Evolutionary conservation across 2,888 invertebrate species (phyloP).

Genomic region (Petrolisthes cinctipes): DNA sequence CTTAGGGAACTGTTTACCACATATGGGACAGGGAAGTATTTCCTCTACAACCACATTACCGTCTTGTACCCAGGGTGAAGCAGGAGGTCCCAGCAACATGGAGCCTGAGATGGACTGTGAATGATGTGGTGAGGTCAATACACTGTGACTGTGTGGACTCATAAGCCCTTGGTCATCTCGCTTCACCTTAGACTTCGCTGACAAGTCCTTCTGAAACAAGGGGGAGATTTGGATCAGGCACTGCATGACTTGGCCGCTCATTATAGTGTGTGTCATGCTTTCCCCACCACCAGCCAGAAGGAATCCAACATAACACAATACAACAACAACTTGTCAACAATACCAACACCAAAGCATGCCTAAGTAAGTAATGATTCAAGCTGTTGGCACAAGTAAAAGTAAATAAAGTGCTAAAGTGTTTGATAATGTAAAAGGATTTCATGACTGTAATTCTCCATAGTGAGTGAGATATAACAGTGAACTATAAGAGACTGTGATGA

Average conservation of each 20-base stretch:
- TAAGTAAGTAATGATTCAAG: not conserved
- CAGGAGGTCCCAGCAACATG: slow-evolving; percentile 60
- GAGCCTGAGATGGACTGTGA: slow-evolving; percentile 28
- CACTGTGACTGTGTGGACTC: slow-evolving; percentile 57
- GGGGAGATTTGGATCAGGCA: slow-evolving; percentile 63
- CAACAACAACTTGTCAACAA: slow-evolving; percentile 8
- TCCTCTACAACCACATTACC: slow-evolving; percentile 60
- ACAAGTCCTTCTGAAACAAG: slow-evolving; percentile 66
- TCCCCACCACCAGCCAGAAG: slow-evolving; percentile 42
- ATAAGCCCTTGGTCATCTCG: slow-evolving; percentile 48
- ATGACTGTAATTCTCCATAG: too few relatives aligned
- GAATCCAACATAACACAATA: slow-evolving; percentile 26
- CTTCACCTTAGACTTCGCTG: slow-evolving; percentile 63
- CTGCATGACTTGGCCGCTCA: slow-evolving; percentile 6
- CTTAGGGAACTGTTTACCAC: slow-evolving; percentile 64
- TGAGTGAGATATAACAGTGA: too few relatives aligned
- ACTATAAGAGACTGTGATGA: too few relatives aligned
- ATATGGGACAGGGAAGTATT: slow-evolving; percentile 63
- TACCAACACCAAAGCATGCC: not conserved
- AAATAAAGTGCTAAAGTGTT: not conserved
- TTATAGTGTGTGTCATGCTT: not conserved
- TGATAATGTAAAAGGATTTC: too few relatives aligned
- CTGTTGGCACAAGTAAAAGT: not conserved
- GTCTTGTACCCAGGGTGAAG: slow-evolving; percentile 64
- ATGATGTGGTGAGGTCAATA: slow-evolving; percentile 39